phyloP scores from a whole-genome alignment of 1,140 invertebrate species.

The Diorhabda sublineata region DNA sequence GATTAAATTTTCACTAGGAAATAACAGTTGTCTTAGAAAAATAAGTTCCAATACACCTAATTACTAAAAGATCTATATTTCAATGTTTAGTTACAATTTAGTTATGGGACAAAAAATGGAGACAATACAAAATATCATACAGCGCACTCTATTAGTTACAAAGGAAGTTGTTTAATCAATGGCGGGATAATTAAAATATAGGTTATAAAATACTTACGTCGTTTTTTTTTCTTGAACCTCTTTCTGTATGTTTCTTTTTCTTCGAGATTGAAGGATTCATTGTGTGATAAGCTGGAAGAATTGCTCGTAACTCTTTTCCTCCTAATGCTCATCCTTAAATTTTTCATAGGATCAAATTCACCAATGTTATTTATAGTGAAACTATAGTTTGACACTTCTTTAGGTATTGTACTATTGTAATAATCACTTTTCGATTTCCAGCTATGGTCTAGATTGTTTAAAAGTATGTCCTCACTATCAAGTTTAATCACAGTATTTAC shows the following conservation, averaged over 20 bases:
- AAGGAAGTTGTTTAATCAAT: neutral
- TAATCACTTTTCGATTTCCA: constrained; percentile 35
- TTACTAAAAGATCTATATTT: neutral
- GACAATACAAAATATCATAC: neutral
- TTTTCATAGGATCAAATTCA: constrained; percentile 43
- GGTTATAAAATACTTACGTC: constrained; percentile 27
- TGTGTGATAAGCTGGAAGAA: constrained; percentile 42
- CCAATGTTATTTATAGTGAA: constrained; percentile 37
- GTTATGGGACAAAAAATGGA: neutral
- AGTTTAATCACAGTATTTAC: constrained; percentile 21
- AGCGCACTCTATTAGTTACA: neutral
- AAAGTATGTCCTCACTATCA: constrained; percentile 26
- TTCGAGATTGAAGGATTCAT: constrained; percentile 33
- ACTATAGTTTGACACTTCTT: constrained; percentile 27
- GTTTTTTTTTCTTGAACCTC: constrained; percentile 35
- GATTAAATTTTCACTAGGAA: too few relatives aligned
- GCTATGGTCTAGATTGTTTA: constrained; percentile 29
- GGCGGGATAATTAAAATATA: neutral
- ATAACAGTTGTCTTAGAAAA: too few relatives aligned
- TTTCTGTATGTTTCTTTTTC: constrained; percentile 34
- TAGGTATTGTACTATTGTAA: constrained; percentile 24
- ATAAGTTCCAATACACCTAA: neutral
- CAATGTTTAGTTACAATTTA: neutral
- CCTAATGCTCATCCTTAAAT: constrained; percentile 45
- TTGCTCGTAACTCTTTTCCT: constrained; percentile 43